Evolutionary conservation across 2,797 vertebrate species (phyloP), one percentile per base, ranked within the genome.

Genomic region (Gadopsis marmoratus): DNA sequence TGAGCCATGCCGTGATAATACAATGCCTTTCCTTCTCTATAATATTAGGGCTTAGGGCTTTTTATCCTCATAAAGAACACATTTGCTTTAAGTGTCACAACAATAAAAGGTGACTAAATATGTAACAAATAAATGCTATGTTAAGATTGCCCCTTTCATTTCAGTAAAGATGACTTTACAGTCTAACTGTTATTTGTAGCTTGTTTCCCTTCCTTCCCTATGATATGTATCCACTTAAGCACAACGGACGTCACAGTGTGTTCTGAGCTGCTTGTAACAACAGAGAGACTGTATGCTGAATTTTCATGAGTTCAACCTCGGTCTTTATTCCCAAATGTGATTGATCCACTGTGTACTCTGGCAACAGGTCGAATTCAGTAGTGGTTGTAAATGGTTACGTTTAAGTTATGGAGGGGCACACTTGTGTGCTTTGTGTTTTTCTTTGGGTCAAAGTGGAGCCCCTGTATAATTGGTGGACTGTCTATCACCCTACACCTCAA

Each of bases 391-490:
- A 90, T 87, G 83, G 88, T 92, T 91, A 74, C 60, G 51, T 81
- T 88, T 82, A 94, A 95, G 92, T 95, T 95, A 95, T 95, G 94
- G 90, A 89, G 48, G 90, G 86, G 87, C 94, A 95, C 92, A 91
- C 91, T 89, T 93, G 70, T 88, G 66, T 72, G 84, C 71, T 78
- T 82, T 89, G 60, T 65, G 64, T 78, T 76, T 90, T 86, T 88
- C 79, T 87, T 89, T 81, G 61, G 88, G 85, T 92, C 87, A 90
- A 91, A 88, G 89, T 92, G 88, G 91, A 90, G 88, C 59, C 76
- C 64, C 53, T 67, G 81, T 73, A 63, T 85, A 91, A 89, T 82
- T 82, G 84, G 79, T 63, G 67, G 33, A 82, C 82, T 81, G 88
- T 88, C 86, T 80, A 51, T 91, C 82, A 88, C 63, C 74, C 64